These are phyloP conservation scores for Buathra laborator DNA, from an alignment of 2,888 invertebrate genomes.

Conservation along the genomic window DNA sequence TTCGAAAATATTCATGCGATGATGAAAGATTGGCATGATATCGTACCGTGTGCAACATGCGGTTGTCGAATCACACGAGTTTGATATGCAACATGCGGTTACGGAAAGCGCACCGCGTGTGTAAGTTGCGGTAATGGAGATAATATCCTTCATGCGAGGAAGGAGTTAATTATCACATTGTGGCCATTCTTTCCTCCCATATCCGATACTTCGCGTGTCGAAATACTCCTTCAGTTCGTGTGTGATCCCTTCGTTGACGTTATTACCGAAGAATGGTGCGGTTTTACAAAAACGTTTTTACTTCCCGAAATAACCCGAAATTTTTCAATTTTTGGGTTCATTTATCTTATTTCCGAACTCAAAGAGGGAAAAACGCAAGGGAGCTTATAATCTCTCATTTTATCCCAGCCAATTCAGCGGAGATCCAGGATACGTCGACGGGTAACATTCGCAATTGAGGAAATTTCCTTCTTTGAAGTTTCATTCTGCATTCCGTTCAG, in stretches of 20 bases:
- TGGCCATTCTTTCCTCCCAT: neutral
- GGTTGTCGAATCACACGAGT: too few species aligned
- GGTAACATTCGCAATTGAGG: slow-evolving; percentile 37
- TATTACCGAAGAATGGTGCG: neutral
- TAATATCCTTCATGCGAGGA: neutral
- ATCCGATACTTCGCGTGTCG: neutral
- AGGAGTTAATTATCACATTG: neutral
- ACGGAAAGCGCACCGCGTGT: too few species aligned
- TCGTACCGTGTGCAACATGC: too few species aligned
- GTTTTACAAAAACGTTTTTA: neutral
- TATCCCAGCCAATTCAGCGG: neutral
- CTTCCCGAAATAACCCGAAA: neutral
- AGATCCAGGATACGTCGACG: neutral
- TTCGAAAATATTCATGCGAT: too few species aligned
- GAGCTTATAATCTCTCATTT: neutral
- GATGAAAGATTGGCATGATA: too few species aligned
- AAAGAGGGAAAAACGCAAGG: neutral
- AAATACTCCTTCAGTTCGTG: neutral
- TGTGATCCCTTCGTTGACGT: too few species aligned
- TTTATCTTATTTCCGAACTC: neutral
- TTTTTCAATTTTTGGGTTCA: neutral
- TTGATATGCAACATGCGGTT: too few species aligned
- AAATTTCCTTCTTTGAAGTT: slow-evolving; percentile 53
- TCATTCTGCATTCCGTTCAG: slow-evolving; percentile 28
- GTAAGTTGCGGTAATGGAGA: neutral